Percentiles rank a stretch among this genome's conserved stretches.
Evolutionary conservation across 2,797 vertebrate species (phyloP).

Genomic region (Ficedula albicollis): DNA sequence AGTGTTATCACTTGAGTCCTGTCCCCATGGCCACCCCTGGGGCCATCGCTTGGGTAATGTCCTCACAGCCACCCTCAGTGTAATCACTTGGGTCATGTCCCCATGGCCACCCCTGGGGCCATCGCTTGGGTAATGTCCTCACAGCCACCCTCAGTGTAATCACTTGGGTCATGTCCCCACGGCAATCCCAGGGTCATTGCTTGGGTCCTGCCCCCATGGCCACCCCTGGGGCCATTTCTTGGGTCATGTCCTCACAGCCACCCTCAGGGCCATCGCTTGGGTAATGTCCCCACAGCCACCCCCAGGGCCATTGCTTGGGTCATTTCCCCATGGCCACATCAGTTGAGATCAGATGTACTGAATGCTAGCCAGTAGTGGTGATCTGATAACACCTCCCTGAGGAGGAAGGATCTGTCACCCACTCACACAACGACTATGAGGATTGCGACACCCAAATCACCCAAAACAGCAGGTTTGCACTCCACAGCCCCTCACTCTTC

Average conservation of each 20-base stretch:
- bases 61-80: too few species aligned
- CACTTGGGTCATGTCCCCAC: not conserved
- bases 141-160: too few species aligned
- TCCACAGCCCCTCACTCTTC: not conserved
- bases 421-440: not conserved
- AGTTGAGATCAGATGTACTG: not conserved
- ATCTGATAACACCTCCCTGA: not conserved
- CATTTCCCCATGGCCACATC: not conserved
- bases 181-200: too few species aligned
- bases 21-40: too few species aligned
- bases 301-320: accelerated
- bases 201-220: too few species aligned
- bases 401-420: not conserved
- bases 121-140: not conserved
- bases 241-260: accelerated
- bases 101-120: too few species aligned
- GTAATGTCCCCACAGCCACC: accelerated
- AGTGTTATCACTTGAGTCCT: accelerated
- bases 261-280: accelerated
- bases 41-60: too few species aligned
- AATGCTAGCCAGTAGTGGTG: not conserved
- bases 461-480: not conserved
- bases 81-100: too few species aligned
- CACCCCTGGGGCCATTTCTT: accelerated
- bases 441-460: not conserved